phyloP scores from a whole-genome alignment of 2,113 vertebrate genomes.

The Phrynosoma platyrhinos region DNA sequence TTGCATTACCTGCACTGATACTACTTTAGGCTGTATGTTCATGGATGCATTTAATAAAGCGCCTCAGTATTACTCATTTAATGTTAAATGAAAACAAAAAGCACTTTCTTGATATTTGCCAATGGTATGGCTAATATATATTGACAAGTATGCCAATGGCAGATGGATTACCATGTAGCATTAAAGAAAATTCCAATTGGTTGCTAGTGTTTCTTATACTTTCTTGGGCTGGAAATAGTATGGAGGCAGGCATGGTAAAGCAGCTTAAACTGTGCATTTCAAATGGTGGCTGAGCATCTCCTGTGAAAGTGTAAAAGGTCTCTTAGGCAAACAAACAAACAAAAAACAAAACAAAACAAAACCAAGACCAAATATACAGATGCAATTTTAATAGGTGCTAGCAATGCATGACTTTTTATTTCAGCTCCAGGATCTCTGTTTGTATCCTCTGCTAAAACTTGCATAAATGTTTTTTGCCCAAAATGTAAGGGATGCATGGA shows the following conservation, averaged over 20 bases:
- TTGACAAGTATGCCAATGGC: constrained; percentile 64
- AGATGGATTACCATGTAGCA: constrained; percentile 59
- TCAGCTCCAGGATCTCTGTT: constrained; percentile 45
- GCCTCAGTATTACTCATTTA: background rate
- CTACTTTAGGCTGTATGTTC: background rate
- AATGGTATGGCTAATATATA: constrained; percentile 53
- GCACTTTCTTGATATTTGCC: constrained; percentile 58
- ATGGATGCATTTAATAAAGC: background rate
- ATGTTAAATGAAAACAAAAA: constrained; percentile 5
- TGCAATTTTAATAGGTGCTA: constrained; percentile 62
- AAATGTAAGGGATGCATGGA: background rate
- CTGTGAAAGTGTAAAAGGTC: constrained; percentile 43
- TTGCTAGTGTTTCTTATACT: constrained; percentile 59
- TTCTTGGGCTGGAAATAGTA: constrained; percentile 48
- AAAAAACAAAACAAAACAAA: too few relatives aligned
- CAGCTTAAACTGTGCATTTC: constrained; percentile 43
- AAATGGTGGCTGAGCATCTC: constrained; percentile 46
- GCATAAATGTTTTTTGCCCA: constrained; percentile 10
- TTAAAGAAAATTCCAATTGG: constrained; percentile 66
- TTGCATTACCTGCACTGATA: background rate
- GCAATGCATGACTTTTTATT: constrained; percentile 60
- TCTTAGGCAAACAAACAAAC: constrained; percentile 41
- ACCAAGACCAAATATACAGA: constrained; percentile 60
- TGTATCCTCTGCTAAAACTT: constrained; percentile 18
- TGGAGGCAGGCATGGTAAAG: constrained; percentile 55